A percentile compares a stretch with the other conserved stretches of the same genome.
Evolutionary conservation across 2,113 vertebrate species (phyloP).

Genomic region (Pitta sordida): DNA sequence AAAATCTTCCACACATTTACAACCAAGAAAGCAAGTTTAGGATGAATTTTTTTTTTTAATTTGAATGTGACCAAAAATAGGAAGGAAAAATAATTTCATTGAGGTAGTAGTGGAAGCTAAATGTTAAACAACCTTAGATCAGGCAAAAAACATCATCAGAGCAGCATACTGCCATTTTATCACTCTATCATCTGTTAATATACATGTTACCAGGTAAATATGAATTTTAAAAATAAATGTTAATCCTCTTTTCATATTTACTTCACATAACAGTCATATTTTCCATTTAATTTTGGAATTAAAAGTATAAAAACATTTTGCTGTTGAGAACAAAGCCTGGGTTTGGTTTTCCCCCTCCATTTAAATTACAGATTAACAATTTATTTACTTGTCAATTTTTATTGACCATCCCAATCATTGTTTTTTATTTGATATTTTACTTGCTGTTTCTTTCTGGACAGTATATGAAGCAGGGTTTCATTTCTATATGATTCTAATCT

Average conservation of each 20-base stretch:
- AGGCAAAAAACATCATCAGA: neutral
- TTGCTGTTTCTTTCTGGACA: neutral
- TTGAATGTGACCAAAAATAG: neutral
- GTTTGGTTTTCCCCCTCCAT: neutral
- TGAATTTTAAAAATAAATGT: neutral
- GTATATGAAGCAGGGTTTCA: neutral
- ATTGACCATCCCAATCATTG: neutral
- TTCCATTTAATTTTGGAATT: neutral
- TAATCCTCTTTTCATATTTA: neutral
- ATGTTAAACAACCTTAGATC: neutral
- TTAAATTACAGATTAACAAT: neutral
- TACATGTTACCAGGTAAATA: neutral
- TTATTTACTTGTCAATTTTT: neutral
- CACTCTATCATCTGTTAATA: neutral
- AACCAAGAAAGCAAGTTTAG: neutral
- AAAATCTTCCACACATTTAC: neutral
- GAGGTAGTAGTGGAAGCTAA: neutral
- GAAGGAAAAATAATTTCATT: constrained; percentile 10
- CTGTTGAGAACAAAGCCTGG: neutral
- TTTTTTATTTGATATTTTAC: neutral
- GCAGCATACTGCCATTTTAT: constrained; percentile 33
- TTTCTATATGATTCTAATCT: neutral
- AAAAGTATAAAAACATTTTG: neutral
- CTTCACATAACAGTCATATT: neutral
- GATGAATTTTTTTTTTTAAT: neutral